Percentiles rank a stretch among this genome's conserved stretches.
phyloP scores from a whole-genome alignment of 2,797 vertebrate genomes.

The Enteromius treurensis region DNA sequence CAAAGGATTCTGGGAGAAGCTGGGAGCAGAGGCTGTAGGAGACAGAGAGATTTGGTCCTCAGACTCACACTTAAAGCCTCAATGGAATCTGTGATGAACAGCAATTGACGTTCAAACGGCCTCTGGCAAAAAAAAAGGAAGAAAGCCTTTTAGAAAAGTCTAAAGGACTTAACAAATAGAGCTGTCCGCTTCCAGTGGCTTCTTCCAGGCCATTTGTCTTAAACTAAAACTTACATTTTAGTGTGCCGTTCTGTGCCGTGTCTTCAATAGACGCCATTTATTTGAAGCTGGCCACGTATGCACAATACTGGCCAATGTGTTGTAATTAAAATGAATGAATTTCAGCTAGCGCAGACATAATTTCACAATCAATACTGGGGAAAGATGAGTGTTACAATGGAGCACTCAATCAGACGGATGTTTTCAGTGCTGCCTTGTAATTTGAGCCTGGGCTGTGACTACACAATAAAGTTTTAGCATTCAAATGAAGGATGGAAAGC shows the following conservation, averaged over 20 bases:
- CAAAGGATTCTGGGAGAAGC: conserved; percentile 89
- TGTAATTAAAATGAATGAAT: conserved; percentile 37
- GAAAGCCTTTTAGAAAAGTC: conserved; percentile 38
- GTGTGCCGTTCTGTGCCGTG: conserved; percentile 5
- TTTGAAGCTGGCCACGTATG: neutral
- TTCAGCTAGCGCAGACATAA: conserved; percentile 47
- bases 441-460: conserved; percentile 61
- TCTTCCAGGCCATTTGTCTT: conserved; percentile 49
- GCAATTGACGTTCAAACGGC: conserved; percentile 42
- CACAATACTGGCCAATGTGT: conserved; percentile 34
- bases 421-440: conserved; percentile 62
- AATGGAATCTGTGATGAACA: conserved; percentile 48
- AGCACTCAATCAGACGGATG: conserved; percentile 71
- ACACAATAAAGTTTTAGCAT: conserved; percentile 62
- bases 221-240: conserved; percentile 37
- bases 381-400: conserved; percentile 68
- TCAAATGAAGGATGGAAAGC: conserved; percentile 67
- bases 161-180: conserved; percentile 48
- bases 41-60: conserved; percentile 46
- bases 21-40: conserved; percentile 86
- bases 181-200: conserved; percentile 27
- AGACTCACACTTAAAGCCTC: conserved; percentile 45
- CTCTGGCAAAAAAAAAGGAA: conserved; percentile 33
- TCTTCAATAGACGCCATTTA: conserved; percentile 70
- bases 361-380: conserved; percentile 73